A percentile compares a stretch with the other conserved stretches of the same genome.
Evolutionary conservation across 1,140 invertebrate species (phyloP).

Genomic region (Papilio xuthus): DNA sequence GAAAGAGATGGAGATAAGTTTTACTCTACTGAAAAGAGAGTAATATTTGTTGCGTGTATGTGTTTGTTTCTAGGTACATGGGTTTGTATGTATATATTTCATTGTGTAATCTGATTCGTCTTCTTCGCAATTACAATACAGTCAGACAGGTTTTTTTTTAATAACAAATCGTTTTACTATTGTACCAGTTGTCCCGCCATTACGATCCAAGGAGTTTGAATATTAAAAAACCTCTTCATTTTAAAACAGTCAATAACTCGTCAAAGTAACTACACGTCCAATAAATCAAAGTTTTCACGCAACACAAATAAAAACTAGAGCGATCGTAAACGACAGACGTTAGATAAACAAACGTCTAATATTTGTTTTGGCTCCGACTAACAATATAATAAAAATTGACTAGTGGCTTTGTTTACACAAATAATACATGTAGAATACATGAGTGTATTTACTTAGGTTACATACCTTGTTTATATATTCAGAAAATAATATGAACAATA

Average conservation of each 20-base stretch:
- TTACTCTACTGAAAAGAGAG: too few relatives aligned
- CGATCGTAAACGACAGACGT: conserved; percentile 15
- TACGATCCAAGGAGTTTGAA: too few relatives aligned
- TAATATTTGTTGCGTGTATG: too few relatives aligned
- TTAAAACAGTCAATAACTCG: not conserved
- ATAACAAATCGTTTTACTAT: too few relatives aligned
- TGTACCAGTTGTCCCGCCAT: too few relatives aligned
- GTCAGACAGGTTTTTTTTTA: too few relatives aligned
- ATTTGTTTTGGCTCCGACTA: conserved; percentile 19
- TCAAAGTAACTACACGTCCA: not conserved
- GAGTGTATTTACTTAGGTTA: not conserved
- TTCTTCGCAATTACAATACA: too few relatives aligned
- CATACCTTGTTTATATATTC: not conserved
- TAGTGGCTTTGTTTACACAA: conserved; percentile 1
- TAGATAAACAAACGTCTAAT: conserved; percentile 7
- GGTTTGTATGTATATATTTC: too few relatives aligned
- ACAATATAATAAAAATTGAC: conserved; percentile 23
- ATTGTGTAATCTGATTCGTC: too few relatives aligned
- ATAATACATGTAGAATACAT: not conserved
- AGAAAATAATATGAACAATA: not conserved
- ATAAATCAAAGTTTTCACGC: conserved; percentile 3
- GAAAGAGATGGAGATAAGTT: too few relatives aligned
- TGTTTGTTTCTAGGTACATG: too few relatives aligned
- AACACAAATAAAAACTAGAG: conserved; percentile 3
- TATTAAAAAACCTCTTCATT: too few relatives aligned